phyloP scores from a whole-genome alignment of 2,797 vertebrate genomes.

The Anomalospiza imberbis region DNA sequence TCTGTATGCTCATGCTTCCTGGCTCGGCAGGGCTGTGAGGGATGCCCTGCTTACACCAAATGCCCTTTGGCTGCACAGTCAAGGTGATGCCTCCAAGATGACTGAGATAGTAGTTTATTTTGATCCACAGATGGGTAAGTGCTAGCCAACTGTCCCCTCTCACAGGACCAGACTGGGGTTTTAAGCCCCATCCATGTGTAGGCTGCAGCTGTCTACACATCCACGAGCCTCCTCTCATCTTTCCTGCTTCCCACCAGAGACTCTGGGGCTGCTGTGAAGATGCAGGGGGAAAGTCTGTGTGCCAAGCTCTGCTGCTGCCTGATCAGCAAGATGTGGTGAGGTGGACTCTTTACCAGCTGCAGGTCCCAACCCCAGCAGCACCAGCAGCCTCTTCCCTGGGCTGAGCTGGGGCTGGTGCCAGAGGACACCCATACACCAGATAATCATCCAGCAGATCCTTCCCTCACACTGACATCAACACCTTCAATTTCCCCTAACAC shows the following conservation, averaged over 20 bases:
- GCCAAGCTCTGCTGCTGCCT: neutral
- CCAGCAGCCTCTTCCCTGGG: neutral
- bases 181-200: neutral
- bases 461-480: neutral
- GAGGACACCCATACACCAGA: neutral
- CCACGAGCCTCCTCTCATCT: neutral
- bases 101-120: neutral
- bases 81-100: neutral
- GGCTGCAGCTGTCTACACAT: neutral
- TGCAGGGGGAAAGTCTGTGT: neutral
- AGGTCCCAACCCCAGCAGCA: neutral
- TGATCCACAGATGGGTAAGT: neutral
- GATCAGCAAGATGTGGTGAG: neutral
- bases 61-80: neutral
- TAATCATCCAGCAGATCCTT: neutral
- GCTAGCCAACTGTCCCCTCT: neutral
- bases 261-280: neutral
- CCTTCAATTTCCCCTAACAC: neutral
- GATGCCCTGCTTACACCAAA: neutral
- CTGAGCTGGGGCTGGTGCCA: neutral
- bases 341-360: neutral
- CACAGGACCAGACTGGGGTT: fast-evolving
- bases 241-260: neutral
- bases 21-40: neutral
- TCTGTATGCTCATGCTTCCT: neutral